These are phyloP conservation scores for Caligus rogercresseyi DNA, from an alignment of 1,140 invertebrate genomes.

Conservation along the genomic window DNA sequence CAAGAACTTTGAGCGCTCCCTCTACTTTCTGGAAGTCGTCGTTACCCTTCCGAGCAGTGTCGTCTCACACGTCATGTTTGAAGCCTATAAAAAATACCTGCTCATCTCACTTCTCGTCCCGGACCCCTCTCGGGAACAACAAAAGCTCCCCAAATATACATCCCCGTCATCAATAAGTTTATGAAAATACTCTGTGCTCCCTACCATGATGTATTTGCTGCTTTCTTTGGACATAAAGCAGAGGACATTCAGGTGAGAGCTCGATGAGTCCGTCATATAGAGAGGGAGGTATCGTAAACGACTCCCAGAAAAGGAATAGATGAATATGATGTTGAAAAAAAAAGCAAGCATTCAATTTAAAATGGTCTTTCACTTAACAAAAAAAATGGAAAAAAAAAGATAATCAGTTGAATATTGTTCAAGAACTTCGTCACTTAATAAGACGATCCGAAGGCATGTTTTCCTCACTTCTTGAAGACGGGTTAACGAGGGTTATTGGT, in stretches of 20 bases:
- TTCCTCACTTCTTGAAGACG: too few species aligned
- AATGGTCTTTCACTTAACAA: too few species aligned
- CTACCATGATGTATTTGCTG: conserved; percentile 74
- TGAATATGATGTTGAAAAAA: too few species aligned
- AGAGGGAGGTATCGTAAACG: too few species aligned
- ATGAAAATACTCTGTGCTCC: conserved; percentile 73
- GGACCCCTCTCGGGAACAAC: conserved; percentile 40
- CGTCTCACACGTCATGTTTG: conserved; percentile 87
- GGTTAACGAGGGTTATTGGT: too few species aligned
- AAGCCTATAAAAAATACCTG: conserved; percentile 90
- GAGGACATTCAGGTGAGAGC: conserved; percentile 40
- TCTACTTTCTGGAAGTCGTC: conserved; percentile 88
- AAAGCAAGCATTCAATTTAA: too few species aligned
- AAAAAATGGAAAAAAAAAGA: too few species aligned
- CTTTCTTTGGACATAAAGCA: conserved; percentile 55
- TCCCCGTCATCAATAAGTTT: conserved; percentile 71
- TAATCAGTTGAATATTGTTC: too few species aligned
- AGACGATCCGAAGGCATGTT: too few species aligned
- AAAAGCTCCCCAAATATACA: conserved; percentile 67
- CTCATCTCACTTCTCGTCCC: conserved; percentile 73
- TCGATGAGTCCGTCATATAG: too few species aligned
- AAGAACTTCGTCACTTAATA: too few species aligned
- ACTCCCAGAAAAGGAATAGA: too few species aligned
- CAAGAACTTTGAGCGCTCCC: conserved; percentile 73
- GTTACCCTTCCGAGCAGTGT: conserved; percentile 78